Conservation (phyloP, 2,797 vertebrate species). For the Eidolon dupreanum region DNA sequence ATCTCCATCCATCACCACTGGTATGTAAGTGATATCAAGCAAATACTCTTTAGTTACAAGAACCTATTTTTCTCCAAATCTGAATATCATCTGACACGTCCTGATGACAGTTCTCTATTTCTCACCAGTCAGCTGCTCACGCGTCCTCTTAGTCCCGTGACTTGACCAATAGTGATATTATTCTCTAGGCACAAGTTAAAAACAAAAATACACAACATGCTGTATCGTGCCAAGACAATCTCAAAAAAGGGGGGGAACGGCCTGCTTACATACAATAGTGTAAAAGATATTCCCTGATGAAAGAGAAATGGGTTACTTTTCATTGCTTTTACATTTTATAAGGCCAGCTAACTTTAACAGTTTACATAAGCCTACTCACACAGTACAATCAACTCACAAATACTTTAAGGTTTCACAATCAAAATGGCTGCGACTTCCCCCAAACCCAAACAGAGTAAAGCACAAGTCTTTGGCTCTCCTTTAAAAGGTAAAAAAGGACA, state of each 20-base stretch:
- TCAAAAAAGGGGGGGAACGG: constrained; percentile 29
- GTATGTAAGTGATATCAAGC: not conserved
- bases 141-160: constrained; percentile 10
- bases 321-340: constrained; percentile 79
- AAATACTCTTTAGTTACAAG: constrained; percentile 15
- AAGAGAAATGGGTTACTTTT: constrained; percentile 75
- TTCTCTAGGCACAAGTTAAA: constrained; percentile 71
- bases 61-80: constrained; percentile 19
- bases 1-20: not conserved
- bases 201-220: constrained; percentile 54
- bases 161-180: constrained; percentile 2
- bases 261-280: constrained; percentile 67
- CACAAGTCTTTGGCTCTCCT: constrained; percentile 91
- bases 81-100: constrained; percentile 1
- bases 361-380: constrained; percentile 76
- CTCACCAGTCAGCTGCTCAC: constrained; percentile 35
- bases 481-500: constrained; percentile 83
- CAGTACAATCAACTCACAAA: constrained; percentile 84
- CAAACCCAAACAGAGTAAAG: constrained; percentile 82
- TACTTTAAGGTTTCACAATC: constrained; percentile 79
- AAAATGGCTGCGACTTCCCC: constrained; percentile 76
- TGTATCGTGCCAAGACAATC: constrained; percentile 53
- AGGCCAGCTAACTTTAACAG: constrained; percentile 83
- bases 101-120: constrained; percentile 1
- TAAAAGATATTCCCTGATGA: constrained; percentile 64